Conservation (phyloP, 2,797 vertebrate genomes). For the Botia almorhae region DNA sequence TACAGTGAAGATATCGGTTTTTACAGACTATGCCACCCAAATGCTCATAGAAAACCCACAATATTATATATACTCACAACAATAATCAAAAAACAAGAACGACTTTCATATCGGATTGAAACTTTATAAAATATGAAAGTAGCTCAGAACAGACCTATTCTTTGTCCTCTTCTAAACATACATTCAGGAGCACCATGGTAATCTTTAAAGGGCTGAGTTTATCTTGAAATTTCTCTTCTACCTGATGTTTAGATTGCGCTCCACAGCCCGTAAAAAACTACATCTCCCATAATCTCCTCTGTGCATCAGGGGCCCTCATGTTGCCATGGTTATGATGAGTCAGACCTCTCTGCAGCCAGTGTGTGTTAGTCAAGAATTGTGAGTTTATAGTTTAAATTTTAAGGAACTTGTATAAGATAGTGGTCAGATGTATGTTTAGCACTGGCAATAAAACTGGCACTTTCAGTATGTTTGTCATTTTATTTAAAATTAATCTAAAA, state of each 20-base stretch:
- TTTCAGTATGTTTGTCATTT: too few species aligned
- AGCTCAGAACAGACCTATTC: conserved; percentile 15
- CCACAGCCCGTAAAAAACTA: conserved; percentile 71
- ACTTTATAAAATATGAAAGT: conserved; percentile 33
- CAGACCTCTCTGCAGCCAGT: conserved; percentile 31
- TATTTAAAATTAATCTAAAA: too few species aligned
- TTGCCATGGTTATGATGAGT: conserved; percentile 27
- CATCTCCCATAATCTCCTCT: conserved; percentile 66
- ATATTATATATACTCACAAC: conserved; percentile 11
- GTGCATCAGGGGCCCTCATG: conserved; percentile 60
- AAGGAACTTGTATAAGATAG: not conserved
- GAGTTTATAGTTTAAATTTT: not conserved
- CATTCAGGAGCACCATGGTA: not conserved
- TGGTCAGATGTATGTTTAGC: not conserved
- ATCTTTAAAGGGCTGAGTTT: not conserved
- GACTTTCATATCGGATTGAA: not conserved
- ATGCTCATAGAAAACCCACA: not conserved
- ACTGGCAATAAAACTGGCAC: too few species aligned
- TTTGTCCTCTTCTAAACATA: not conserved
- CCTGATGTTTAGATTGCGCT: conserved; percentile 75
- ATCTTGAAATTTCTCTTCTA: conserved; percentile 62
- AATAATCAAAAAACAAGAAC: conserved; percentile 21
- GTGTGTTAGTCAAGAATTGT: conserved; percentile 21
- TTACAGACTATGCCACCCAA: conserved; percentile 5
- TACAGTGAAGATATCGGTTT: not conserved